These are phyloP conservation scores for Eupithecia subfuscata DNA, from an alignment of 2,888 invertebrate genomes.

Conservation along the genomic window DNA sequence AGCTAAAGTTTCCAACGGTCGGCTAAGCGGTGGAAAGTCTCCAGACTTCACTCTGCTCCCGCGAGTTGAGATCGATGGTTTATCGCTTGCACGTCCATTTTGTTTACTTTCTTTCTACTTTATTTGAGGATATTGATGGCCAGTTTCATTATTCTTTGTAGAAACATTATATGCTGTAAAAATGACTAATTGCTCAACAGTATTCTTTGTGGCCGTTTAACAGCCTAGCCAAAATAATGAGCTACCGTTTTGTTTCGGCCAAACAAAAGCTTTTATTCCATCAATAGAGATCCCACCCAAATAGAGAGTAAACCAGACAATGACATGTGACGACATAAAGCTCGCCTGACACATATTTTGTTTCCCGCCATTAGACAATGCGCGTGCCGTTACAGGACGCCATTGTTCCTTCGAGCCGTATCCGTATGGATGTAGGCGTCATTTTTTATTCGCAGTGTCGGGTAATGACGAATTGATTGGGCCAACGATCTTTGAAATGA, in stretches of 20 bases:
- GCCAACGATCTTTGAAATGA: slow-evolving; percentile 65
- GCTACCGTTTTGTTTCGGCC: slow-evolving; percentile 33
- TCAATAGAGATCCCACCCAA: slow-evolving; percentile 54
- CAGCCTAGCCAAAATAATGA: slow-evolving; percentile 2
- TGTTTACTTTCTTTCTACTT: not conserved
- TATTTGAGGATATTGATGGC: not conserved
- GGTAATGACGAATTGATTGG: slow-evolving; percentile 81
- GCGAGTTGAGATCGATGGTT: not conserved
- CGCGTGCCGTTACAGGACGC: slow-evolving; percentile 68
- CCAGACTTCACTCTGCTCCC: slow-evolving; percentile 7
- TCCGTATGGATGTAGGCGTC: slow-evolving; percentile 70
- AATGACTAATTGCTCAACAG: slow-evolving; percentile 18
- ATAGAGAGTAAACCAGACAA: slow-evolving; percentile 58
- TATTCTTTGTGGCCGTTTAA: slow-evolving; percentile 20
- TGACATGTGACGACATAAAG: slow-evolving; percentile 51
- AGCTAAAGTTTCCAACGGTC: slow-evolving; percentile 15
- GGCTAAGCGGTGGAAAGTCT: slow-evolving; percentile 9
- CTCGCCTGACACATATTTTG: slow-evolving; percentile 55
- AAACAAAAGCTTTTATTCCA: slow-evolving; percentile 38
- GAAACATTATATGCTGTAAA: not conserved
- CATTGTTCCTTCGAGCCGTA: slow-evolving; percentile 75
- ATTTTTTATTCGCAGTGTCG: slow-evolving; percentile 72
- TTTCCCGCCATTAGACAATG: slow-evolving; percentile 61
- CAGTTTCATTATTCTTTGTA: not conserved
- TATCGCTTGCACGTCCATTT: not conserved